phyloP scores from a whole-genome alignment of 2,113 vertebrate genomes.

The Ifrita kowaldi region DNA sequence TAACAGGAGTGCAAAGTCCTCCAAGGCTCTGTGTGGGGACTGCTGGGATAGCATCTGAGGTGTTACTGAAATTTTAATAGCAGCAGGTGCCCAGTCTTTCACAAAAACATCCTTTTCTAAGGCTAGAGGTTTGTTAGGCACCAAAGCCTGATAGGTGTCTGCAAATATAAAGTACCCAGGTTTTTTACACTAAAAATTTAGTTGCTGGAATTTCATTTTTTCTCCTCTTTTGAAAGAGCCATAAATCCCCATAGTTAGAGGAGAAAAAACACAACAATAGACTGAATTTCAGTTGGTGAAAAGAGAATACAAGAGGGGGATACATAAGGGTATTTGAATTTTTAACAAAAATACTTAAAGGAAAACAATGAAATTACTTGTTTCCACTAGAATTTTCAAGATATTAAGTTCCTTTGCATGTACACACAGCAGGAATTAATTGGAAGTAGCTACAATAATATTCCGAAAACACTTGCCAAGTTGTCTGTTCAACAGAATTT shows the following conservation, averaged over 20 bases:
- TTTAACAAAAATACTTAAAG: background rate
- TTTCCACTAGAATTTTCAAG: background rate
- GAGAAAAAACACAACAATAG: background rate
- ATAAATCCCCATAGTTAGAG: background rate
- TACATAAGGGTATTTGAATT: background rate
- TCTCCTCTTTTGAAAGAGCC: background rate
- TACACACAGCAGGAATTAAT: background rate
- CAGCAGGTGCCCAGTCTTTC: background rate
- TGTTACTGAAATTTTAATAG: background rate
- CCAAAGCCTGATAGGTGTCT: background rate
- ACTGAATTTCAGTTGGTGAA: background rate
- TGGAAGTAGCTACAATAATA: background rate
- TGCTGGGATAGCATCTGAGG: background rate
- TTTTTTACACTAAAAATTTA: background rate
- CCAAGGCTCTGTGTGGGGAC: background rate
- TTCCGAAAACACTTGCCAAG: background rate
- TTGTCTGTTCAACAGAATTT: background rate
- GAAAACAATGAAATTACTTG: background rate
- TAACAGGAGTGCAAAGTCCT: background rate
- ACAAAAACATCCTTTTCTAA: background rate
- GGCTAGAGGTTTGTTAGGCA: background rate
- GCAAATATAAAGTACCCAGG: background rate
- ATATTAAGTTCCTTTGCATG: background rate
- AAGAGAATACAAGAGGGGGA: background rate
- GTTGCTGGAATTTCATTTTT: background rate